Conservation (phyloP, 2,797 vertebrate genomes). For the Trachurus trachurus region DNA sequence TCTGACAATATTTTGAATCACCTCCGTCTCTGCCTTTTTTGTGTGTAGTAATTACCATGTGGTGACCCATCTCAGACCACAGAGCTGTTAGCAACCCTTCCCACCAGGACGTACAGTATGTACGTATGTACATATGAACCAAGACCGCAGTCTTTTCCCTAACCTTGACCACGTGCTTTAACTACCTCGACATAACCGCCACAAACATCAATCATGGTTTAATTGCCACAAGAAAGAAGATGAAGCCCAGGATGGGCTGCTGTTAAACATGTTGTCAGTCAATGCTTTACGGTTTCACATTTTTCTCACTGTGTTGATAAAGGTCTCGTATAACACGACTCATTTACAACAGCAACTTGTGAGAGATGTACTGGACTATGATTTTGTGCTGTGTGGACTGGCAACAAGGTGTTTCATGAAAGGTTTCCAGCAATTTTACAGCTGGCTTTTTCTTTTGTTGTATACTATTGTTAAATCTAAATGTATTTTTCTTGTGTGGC, state of each 20-base stretch:
- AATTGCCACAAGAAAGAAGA: conserved; percentile 2
- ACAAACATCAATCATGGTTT: background rate
- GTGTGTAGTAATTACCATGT: too few species aligned
- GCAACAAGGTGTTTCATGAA: too few species aligned
- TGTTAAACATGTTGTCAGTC: background rate
- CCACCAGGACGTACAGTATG: background rate
- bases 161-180: background rate
- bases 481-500: background rate
- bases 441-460: background rate
- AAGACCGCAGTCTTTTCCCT: background rate
- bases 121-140: background rate
- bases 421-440: background rate
- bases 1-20: background rate
- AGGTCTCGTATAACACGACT: background rate
- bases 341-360: too few species aligned
- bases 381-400: too few species aligned
- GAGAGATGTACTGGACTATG: too few species aligned
- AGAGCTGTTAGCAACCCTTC: background rate
- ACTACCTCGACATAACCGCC: background rate
- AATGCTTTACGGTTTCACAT: conserved; percentile 4
- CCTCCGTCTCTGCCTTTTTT: too few species aligned
- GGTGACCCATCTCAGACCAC: too few species aligned
- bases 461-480: background rate
- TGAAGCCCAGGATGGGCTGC: background rate
- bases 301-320: background rate